phyloP scores from a whole-genome alignment of 2,888 invertebrate genomes.

The Beris morrisii region DNA sequence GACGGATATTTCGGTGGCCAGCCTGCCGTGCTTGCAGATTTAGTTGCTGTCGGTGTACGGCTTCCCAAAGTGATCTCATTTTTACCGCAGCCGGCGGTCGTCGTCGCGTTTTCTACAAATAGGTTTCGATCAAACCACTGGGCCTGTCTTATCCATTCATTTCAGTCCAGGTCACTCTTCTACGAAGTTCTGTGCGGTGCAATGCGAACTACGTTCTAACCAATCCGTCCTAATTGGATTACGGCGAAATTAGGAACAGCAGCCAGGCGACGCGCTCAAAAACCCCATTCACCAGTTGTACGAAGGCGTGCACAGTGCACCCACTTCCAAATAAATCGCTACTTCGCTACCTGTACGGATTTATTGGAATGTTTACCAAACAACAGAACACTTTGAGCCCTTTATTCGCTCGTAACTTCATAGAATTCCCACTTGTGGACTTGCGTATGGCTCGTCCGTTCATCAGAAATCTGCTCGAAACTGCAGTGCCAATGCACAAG shows the following conservation, averaged over 20 bases:
- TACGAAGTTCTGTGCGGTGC: not conserved
- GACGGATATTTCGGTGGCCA: constrained; percentile 13
- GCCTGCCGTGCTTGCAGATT: constrained; percentile 21
- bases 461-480: too few relatives aligned
- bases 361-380: constrained; percentile 25
- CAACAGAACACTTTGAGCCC: constrained; percentile 5
- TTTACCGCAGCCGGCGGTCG: constrained; percentile 14
- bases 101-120: constrained; percentile 8
- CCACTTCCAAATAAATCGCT: constrained; percentile 1
- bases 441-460: too few relatives aligned
- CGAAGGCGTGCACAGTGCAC: constrained; percentile 2
- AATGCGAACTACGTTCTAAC: not conserved
- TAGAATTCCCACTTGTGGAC: too few relatives aligned
- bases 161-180: not conserved
- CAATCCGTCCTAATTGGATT: constrained; percentile 23
- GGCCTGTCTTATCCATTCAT: not conserved
- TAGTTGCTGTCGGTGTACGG: constrained; percentile 5
- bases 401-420: not conserved
- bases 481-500: too few relatives aligned
- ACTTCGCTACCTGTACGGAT: not conserved
- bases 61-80: constrained; percentile 4
- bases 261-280: constrained; percentile 1
- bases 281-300: constrained; percentile 4
- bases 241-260: constrained; percentile 5
- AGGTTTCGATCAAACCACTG: too few relatives aligned